These are phyloP conservation scores for Heterocephalus glaber DNA, from an alignment of 2,113 vertebrate species.

Conservation along the genomic window DNA sequence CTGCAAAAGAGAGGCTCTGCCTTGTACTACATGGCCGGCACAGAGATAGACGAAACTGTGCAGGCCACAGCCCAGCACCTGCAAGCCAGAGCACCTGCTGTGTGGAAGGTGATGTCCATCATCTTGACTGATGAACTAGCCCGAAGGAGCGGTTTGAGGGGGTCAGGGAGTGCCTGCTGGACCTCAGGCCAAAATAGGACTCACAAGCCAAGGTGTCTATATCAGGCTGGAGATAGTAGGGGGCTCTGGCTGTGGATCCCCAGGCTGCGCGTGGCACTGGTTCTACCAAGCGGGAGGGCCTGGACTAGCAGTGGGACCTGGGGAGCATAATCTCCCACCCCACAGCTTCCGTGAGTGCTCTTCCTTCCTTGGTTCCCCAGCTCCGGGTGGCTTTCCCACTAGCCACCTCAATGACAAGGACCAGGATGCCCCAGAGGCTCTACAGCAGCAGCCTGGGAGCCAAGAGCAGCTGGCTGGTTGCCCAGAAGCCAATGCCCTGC, in stretches of 20 bases:
- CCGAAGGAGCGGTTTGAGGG: not conserved
- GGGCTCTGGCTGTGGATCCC: not conserved
- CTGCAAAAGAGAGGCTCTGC: not conserved
- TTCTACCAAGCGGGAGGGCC: not conserved
- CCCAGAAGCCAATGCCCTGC: not conserved
- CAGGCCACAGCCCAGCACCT: not conserved
- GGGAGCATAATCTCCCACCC: not conserved
- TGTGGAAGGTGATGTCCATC: too few relatives aligned
- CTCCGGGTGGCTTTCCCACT: not conserved
- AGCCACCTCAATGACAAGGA: too few relatives aligned
- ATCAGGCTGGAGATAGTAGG: not conserved
- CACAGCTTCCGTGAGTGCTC: not conserved
- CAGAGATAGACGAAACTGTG: not conserved
- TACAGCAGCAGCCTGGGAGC: not conserved
- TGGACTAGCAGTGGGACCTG: not conserved
- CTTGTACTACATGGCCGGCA: not conserved
- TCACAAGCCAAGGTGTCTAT: not conserved
- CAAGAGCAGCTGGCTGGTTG: too few relatives aligned
- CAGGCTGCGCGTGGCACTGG: not conserved
- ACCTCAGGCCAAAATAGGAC: not conserved
- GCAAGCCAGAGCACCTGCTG: not conserved
- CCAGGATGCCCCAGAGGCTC: not conserved
- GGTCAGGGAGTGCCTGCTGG: not conserved
- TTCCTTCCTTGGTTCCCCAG: not conserved
- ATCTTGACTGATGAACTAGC: not conserved